Evolutionary conservation across 2,113 vertebrate species (phyloP), one percentile per base, ranked within the genome.

Genomic region (Epinephelus moara): DNA sequence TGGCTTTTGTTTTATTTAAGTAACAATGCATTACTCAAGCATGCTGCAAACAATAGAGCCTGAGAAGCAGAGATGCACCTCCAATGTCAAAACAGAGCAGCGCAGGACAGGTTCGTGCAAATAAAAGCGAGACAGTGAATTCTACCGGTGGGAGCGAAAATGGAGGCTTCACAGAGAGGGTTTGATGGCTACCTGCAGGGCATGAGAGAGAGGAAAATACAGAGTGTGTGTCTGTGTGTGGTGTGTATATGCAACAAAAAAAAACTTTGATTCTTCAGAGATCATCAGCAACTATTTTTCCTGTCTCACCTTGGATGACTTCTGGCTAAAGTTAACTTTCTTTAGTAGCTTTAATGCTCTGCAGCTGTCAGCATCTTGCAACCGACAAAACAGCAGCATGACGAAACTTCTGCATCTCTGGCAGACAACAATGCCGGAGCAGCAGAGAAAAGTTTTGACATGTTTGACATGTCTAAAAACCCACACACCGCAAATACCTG

Each of bases 131-230:
- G 71, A 64, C 11, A 40, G 67, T 47, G 55, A 83, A 89, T 84
- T 82, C 77, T 75, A 79, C 72, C 42, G 6, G 40, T 72, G 78
- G 88, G 84, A 86, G 68, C 18, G 40, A 53, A 85, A 75, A 81
- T n/a, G 61, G 42, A 85, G 59, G 69, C 75, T 84, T 87, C 82
- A 82, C 74, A 82, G 53, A 78, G 63, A 60, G 75, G 64, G 45
- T 80, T 85, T 88, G 88, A 90, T 74, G 72, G 82, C 80, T 86
- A 85, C 80, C 87, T 89, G 63, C 78, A 62, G 80, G 85, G 87
- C 69, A 89, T 53, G 53, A 78, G 53, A 61, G 21, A 55, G 64
- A 72, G 63, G 14, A 49, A 45, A 72, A 75, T 7, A 80, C 8
- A 66, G 5, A n/a, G 68, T 60, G 71, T 40, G 57, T 76, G 37